Base-by-base conservation (phyloP, 1,140 invertebrate species). In the Aphaenogaster rudis region DNA sequence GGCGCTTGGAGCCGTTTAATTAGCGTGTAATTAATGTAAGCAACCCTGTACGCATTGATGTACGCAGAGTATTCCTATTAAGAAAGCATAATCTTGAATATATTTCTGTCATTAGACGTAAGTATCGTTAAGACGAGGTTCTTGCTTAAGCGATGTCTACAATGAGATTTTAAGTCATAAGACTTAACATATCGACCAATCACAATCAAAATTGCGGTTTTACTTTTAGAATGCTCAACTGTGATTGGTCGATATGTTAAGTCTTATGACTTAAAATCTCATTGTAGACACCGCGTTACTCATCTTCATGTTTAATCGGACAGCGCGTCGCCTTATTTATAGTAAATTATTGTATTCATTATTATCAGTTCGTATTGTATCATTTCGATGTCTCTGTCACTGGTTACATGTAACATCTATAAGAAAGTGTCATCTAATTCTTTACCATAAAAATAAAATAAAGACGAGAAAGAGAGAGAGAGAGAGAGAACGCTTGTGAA, bases 301-400 rank as follows among this genome's bases (percentile, higher is more conserved):
- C 15, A 57, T 8, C n/a, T n/a, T 11, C 21, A 15, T 45, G 21
- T 61, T 74, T 84, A 48, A 63, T 50, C 33, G n/a, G 28, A 6
- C 48, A 13, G 13, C 33, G n/a, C 4, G 45, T 74, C 28, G 17
- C 6, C 33, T 76, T 84, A 84, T 84, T 74, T 84, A 84, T 76
- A 61, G 11, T 74, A 64, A 84, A 61, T 74, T 74, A 84, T 84
- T 63, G 8, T 82, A 61, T 48, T 48, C 42, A 28, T 28, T 54
- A 72, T 82, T 84, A 39, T 61, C 15, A 84, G 1, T 13, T 36
- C 36, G 5, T 48, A 59, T 57, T 33, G 63, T 45, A 57, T 33
- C 21, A 50, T 50, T 2, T 42, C 48, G 4, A 59, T 78, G 21
- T 66, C 28, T 2, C 28, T 2, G 8, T 66, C 33, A 54, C 15